phyloP scores from a whole-genome alignment of 2,113 vertebrate genomes.

The Clupea harengus region DNA sequence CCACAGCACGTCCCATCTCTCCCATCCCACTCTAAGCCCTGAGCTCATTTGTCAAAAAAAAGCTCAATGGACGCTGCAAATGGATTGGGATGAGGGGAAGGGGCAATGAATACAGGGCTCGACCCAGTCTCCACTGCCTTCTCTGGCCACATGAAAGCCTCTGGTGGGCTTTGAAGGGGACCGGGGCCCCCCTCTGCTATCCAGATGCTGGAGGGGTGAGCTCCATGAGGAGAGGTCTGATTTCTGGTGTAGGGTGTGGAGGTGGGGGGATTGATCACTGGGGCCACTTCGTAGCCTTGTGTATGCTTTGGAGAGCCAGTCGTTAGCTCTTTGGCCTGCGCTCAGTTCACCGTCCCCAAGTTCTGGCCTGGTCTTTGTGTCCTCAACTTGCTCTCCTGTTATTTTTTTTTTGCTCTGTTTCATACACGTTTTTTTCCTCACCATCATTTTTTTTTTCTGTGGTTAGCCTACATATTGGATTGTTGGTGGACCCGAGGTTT shows the following conservation, averaged over 20 bases:
- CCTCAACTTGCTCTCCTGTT: not conserved
- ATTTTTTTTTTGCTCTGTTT: not conserved
- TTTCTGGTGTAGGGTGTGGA: not conserved
- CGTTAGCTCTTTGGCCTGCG: not conserved
- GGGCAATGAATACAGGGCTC: constrained; percentile 1
- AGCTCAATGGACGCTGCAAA: not conserved
- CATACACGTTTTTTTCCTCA: not conserved
- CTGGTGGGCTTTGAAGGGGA: constrained; percentile 13
- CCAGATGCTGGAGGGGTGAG: not conserved
- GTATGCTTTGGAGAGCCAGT: not conserved
- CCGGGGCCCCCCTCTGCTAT: not conserved
- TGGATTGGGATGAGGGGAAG: not conserved
- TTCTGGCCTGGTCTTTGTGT: not conserved
- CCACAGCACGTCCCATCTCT: not conserved
- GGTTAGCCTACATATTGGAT: not conserved
- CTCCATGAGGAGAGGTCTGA: not conserved
- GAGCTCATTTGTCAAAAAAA: not conserved
- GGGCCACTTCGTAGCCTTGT: not conserved
- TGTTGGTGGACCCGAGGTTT: not conserved
- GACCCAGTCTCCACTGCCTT: not conserved
- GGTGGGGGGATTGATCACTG: not conserved
- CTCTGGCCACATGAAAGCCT: constrained; percentile 13
- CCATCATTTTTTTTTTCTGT: not conserved
- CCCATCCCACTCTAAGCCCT: not conserved
- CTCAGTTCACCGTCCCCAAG: not conserved